Percentiles rank a stretch among this genome's conserved stretches.
Evolutionary conservation across 2,113 vertebrate genomes (phyloP).

Genomic region (Sinocyclocheilus grahami): DNA sequence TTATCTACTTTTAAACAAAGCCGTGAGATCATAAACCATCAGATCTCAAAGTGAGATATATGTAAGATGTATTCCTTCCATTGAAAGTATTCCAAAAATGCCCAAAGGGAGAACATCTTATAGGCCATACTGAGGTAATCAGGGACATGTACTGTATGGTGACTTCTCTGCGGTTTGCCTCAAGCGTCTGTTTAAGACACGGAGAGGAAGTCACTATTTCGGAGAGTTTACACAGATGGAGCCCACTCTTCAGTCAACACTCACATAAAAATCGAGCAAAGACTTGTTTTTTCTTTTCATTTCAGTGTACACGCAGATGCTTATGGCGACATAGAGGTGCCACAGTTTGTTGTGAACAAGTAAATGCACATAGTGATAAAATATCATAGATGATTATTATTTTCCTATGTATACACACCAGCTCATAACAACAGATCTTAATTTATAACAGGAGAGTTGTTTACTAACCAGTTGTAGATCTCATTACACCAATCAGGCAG

Average conservation of each 20-base stretch:
- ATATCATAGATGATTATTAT: background rate
- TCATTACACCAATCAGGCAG: background rate
- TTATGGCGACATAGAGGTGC: constrained; percentile 22
- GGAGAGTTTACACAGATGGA: constrained; percentile 75
- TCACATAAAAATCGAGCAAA: constrained; percentile 68
- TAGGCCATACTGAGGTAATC: background rate
- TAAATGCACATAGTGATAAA: constrained; percentile 6
- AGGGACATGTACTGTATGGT: constrained; percentile 25
- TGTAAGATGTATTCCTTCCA: background rate
- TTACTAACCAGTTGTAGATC: background rate
- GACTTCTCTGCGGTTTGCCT: constrained; percentile 64
- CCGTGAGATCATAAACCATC: background rate
- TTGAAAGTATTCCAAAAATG: background rate
- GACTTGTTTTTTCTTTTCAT: constrained; percentile 51
- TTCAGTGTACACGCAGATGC: constrained; percentile 54
- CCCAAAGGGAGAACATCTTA: background rate
- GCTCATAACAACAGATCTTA: background rate
- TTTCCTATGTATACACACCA: background rate
- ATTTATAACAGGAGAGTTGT: background rate
- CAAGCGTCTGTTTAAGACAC: constrained; percentile 69
- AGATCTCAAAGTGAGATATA: constrained; percentile 1
- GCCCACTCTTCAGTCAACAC: constrained; percentile 69
- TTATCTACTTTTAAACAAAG: background rate
- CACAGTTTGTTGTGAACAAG: background rate
- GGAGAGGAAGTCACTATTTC: constrained; percentile 70